Base-by-base conservation (phyloP, 2,888 invertebrate species). In the Agonum fuliginosum region DNA sequence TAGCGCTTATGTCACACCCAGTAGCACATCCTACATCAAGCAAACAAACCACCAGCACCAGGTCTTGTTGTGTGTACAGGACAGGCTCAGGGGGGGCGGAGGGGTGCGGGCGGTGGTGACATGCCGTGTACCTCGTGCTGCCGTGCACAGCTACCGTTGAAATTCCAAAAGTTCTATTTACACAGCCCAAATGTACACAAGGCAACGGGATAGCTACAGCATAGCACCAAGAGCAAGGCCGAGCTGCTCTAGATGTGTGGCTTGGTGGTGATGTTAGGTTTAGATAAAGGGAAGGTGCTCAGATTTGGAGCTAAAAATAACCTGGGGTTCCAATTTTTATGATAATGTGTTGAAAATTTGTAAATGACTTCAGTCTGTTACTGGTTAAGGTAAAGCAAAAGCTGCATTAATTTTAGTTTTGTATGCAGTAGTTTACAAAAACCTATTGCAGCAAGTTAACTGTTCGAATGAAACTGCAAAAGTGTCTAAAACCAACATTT, bases 111-210 rank as follows among this genome's bases (percentile, higher is more conserved):
- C 46, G 46, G 46, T 58, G 58, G 24, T 58, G 58, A 24, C 24
- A 30, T 17, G 46, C 4, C 17, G 46, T 14, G 58, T 19, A 30
- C 30, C 30, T n/a, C n/a, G 10, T 24, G 43, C 69, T 71, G 67
- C 67, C 37, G 41, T 34, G 20, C 34, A 37, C 37, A 8, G 71
- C 71, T 71, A 71, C 71, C 71, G 71, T 71, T 71, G 30, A 71
- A 71, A 71, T 51, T 71, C 71, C 48, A 71, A 71, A 71, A 71
- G 71, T 51, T 71, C 51, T 46, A 30, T 71, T 71, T 71, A 71
- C 71, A 71, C 71, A 51, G 71, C 71, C 51, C 48, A 48, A 71
- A 71, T 37, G 67, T 67, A 67, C 67, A 67, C 67, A 67, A 67
- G 17, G 17, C 58, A 58, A 58, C 58, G 58, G 58, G 46, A 46